phyloP scores from a whole-genome alignment of 2,888 invertebrate genomes.

The Cataglyphis albicans region DNA sequence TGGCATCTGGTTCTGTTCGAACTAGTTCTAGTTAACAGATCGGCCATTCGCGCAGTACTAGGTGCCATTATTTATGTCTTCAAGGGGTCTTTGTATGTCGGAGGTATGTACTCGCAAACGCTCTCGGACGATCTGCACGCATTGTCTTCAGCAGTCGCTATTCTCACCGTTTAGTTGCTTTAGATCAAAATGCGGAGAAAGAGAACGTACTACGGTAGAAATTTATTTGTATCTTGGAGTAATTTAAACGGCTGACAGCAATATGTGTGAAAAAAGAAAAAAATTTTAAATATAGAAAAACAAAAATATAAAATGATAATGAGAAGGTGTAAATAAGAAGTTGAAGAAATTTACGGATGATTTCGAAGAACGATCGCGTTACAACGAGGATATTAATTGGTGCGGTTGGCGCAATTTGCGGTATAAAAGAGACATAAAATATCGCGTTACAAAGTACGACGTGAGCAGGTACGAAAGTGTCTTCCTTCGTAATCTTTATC shows the following conservation, averaged over 20 bases:
- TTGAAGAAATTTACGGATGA: slow-evolving; percentile 13
- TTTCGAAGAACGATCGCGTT: slow-evolving; percentile 4
- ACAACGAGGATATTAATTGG: slow-evolving; percentile 10
- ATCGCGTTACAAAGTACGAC: slow-evolving; percentile 68
- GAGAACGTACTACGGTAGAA: background rate
- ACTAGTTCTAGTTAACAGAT: slow-evolving; percentile 46
- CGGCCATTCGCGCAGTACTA: slow-evolving; percentile 1
- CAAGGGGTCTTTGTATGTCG: slow-evolving; percentile 33
- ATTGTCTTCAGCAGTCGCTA: slow-evolving; percentile 23
- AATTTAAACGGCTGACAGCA: background rate
- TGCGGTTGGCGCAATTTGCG: slow-evolving; percentile 49
- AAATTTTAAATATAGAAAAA: slow-evolving; percentile 1
- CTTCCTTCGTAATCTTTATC: slow-evolving; percentile 70
- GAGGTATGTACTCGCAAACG: background rate
- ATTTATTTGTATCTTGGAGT: background rate
- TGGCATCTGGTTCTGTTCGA: slow-evolving; percentile 44
- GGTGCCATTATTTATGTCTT: slow-evolving; percentile 39
- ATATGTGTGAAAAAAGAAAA: slow-evolving; percentile 19
- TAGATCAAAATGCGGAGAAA: background rate
- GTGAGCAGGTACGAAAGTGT: slow-evolving; percentile 73
- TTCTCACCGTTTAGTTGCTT: slow-evolving; percentile 10
- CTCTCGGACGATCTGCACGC: slow-evolving; percentile 16
- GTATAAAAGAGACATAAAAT: slow-evolving; percentile 76
- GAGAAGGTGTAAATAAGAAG: slow-evolving; percentile 47
- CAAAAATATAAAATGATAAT: slow-evolving; percentile 59